Conservation (phyloP, 2,888 invertebrate genomes). For the Caenorhabditis wallacei region DNA sequence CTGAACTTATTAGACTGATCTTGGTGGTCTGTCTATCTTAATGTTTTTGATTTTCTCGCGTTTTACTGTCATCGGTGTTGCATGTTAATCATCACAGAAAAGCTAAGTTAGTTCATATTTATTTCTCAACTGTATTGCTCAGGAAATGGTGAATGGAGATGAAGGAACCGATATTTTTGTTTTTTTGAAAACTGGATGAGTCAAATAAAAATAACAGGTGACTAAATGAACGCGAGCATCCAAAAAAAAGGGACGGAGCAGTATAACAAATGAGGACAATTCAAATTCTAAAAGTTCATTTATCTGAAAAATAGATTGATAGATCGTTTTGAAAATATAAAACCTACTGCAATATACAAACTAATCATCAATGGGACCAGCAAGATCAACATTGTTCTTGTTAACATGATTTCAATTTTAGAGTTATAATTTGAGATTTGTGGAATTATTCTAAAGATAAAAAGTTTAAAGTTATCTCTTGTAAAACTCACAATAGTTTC, state of each 20-base stretch:
- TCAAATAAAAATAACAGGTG: constrained; percentile 12
- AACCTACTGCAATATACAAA: not conserved
- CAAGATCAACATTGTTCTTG: not conserved
- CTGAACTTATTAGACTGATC: too few species aligned
- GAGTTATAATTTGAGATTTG: not conserved
- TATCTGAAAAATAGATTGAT: not conserved
- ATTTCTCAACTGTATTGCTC: not conserved
- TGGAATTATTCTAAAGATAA: not conserved
- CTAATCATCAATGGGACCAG: constrained; percentile 1
- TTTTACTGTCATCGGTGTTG: too few species aligned
- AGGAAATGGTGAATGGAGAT: too few species aligned
- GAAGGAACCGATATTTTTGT: not conserved
- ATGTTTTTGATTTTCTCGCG: too few species aligned
- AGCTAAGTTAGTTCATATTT: too few species aligned
- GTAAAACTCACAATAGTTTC: not conserved
- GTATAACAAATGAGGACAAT: not conserved
- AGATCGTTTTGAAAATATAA: not conserved
- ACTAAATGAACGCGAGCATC: not conserved
- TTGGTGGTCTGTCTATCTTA: too few species aligned
- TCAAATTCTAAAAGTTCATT: not conserved
- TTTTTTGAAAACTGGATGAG: constrained; percentile 18
- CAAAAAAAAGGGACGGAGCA: not conserved
- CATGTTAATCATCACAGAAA: too few species aligned
- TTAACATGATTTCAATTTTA: not conserved
- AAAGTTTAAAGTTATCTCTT: not conserved